A percentile compares a stretch with the other conserved stretches of the same genome.
Conservation (phyloP, 2,888 invertebrate genomes). For the Miltochrista miniata region DNA sequence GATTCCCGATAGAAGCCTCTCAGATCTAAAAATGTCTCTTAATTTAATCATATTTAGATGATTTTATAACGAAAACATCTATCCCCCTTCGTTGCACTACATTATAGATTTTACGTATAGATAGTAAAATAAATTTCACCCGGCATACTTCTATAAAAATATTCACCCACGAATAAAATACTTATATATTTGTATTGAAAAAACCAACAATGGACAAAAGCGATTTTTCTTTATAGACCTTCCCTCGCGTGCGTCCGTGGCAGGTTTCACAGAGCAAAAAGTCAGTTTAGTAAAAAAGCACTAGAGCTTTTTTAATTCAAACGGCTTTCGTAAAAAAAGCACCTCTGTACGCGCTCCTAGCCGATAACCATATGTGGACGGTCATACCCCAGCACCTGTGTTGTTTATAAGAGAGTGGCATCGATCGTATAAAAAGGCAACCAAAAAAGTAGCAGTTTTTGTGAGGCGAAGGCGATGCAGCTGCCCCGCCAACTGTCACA, state of each 20-base stretch:
- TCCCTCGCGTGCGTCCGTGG: conserved; percentile 13
- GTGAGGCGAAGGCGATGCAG: conserved; percentile 76
- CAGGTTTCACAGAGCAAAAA: conserved; percentile 40
- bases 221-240: too few species aligned
- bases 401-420: conserved; percentile 81
- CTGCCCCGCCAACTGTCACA: conserved; percentile 80
- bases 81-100: too few species aligned
- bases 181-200: too few species aligned
- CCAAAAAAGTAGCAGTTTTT: conserved; percentile 80
- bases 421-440: conserved; percentile 75
- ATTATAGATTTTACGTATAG: too few species aligned
- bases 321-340: conserved; percentile 61
- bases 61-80: too few species aligned
- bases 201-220: too few species aligned
- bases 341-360: conserved; percentile 59
- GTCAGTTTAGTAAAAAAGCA: conserved; percentile 32
- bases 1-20: too few species aligned
- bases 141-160: too few species aligned
- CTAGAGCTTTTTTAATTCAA: conserved; percentile 51
- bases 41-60: too few species aligned
- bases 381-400: conserved; percentile 81
- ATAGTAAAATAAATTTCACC: too few species aligned
- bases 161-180: too few species aligned
- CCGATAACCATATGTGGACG: conserved; percentile 80
- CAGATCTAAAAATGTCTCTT: too few species aligned